phyloP scores from a whole-genome alignment of 2,797 vertebrate genomes.

The Argyrosomus regius region DNA sequence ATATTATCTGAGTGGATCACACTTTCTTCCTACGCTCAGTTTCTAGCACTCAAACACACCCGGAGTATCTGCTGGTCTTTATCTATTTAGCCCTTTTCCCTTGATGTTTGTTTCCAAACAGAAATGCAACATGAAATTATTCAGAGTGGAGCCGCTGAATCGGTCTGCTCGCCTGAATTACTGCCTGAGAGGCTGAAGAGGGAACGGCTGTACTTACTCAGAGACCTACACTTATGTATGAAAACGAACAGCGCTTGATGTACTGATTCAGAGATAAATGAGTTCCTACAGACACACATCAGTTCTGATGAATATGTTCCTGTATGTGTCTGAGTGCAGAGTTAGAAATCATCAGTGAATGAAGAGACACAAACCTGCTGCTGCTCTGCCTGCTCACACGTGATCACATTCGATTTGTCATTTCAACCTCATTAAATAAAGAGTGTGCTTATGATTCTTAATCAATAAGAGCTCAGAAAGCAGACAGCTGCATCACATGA shows the following conservation, averaged over 20 bases:
- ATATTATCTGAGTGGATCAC: slow-evolving; percentile 19
- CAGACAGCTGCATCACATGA: too few relatives aligned
- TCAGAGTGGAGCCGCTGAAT: slow-evolving; percentile 41
- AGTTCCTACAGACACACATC: background rate
- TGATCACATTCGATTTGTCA: background rate
- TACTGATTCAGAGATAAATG: slow-evolving; percentile 11
- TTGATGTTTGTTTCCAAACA: slow-evolving; percentile 49
- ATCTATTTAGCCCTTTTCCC: background rate
- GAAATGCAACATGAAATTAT: slow-evolving; percentile 34
- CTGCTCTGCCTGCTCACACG: background rate
- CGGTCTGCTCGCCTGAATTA: slow-evolving; percentile 25
- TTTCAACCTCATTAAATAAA: background rate
- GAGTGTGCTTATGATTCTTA: background rate
- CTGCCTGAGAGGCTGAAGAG: slow-evolving; percentile 25
- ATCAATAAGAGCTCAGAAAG: too few relatives aligned
- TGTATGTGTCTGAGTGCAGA: background rate
- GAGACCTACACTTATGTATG: slow-evolving; percentile 16
- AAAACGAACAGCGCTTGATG: slow-evolving; percentile 14
- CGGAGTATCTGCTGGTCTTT: background rate
- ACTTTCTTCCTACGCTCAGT: background rate
- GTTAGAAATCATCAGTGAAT: background rate
- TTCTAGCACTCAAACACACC: slow-evolving; percentile 19
- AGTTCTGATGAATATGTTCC: background rate
- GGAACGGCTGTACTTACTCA: slow-evolving; percentile 18
- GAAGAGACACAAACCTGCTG: background rate